Conservation (phyloP, 2,888 invertebrate genomes). For the Psylliodes chrysocephalus region DNA sequence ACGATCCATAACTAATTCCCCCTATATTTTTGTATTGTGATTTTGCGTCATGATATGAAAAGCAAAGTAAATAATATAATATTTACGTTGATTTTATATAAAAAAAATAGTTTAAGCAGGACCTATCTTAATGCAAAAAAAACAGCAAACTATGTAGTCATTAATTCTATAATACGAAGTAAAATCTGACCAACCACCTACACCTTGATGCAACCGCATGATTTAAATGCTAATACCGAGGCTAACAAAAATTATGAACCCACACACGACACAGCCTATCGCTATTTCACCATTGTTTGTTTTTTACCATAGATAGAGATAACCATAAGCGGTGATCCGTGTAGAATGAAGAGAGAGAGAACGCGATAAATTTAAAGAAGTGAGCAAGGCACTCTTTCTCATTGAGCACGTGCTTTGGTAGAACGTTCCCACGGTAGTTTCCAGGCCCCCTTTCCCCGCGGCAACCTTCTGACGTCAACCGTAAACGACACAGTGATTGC, state of each 20-base stretch:
- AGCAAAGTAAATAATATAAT: no score
- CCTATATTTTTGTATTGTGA: no score
- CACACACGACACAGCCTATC: constrained; percentile 4
- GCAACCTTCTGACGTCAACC: constrained; percentile 35
- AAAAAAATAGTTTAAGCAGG: no score
- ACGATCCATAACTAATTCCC: no score
- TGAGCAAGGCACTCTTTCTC: constrained; percentile 41
- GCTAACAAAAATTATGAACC: constrained; percentile 1
- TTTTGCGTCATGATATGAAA: no score
- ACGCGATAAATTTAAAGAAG: constrained; percentile 33
- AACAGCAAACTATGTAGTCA: no score
- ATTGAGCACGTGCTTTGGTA: constrained; percentile 62
- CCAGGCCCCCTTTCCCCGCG: constrained; percentile 47
- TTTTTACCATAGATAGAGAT: constrained; percentile 34
- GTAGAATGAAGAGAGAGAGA: constrained; percentile 12
- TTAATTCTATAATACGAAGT: no score
- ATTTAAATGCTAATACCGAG: constrained; percentile 13
- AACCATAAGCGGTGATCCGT: constrained; percentile 21
- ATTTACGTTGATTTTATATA: no score
- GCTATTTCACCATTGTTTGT: constrained; percentile 34
- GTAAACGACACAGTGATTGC: constrained; percentile 46
- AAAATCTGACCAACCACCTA: constrained; percentile 1
- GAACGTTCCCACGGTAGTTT: constrained; percentile 64
- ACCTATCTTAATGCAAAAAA: no score
- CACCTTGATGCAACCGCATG: background rate